These are phyloP conservation scores for Drosophila ercepeae DNA, from an alignment of 1,140 invertebrate genomes.

Conservation along the genomic window DNA sequence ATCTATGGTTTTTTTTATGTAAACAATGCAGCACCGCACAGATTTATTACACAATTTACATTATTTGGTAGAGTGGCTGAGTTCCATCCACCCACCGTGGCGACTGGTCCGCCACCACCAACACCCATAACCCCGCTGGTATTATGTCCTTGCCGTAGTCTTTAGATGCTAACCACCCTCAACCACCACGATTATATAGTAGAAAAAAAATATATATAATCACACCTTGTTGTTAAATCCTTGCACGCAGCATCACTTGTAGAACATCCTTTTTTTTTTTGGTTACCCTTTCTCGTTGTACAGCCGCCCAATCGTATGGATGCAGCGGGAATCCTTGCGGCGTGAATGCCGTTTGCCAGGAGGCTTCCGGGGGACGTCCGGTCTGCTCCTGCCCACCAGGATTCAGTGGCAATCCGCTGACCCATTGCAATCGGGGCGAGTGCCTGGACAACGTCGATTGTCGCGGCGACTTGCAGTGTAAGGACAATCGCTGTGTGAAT, in stretches of 20 bases:
- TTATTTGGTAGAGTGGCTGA: not conserved
- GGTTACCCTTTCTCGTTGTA: not conserved
- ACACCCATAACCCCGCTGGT: not conserved
- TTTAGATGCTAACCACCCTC: not conserved
- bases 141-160: not conserved
- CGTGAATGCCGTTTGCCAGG: slow-evolving; percentile 87
- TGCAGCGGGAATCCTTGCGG: slow-evolving; percentile 85
- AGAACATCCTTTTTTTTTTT: too few relatives aligned
- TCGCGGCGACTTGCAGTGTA: slow-evolving; percentile 89
- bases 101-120: not conserved
- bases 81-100: not conserved
- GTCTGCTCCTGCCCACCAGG: slow-evolving; percentile 90
- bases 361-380: slow-evolving; percentile 86
- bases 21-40: not conserved
- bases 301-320: slow-evolving; percentile 63
- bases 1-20: not conserved
- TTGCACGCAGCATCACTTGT: slow-evolving; percentile 7
- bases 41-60: not conserved
- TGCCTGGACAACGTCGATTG: slow-evolving; percentile 87
- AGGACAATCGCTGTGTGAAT: slow-evolving; percentile 90
- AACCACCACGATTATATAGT: not conserved
- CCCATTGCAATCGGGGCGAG: slow-evolving; percentile 87
- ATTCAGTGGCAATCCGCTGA: slow-evolving; percentile 89
- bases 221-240: not conserved
- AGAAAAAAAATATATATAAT: slow-evolving; percentile 6